Conservation (phyloP, 2,113 vertebrate species). For the Vicugna pacos region DNA sequence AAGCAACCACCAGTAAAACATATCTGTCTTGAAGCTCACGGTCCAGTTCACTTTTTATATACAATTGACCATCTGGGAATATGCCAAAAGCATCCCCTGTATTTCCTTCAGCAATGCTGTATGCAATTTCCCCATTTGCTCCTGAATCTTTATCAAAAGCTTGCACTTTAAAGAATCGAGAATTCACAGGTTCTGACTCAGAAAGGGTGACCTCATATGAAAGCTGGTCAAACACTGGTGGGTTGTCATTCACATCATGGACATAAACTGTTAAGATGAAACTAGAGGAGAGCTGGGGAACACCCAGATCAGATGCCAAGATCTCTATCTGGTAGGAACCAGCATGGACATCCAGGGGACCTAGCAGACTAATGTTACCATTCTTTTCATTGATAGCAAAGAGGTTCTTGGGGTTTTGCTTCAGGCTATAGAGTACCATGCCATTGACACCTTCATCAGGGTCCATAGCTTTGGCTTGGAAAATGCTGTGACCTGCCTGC, state of each 20-base stretch:
- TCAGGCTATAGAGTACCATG: slow-evolving; percentile 93
- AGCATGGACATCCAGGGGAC: slow-evolving; percentile 92
- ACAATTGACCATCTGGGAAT: slow-evolving; percentile 98
- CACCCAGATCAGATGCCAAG: slow-evolving; percentile 93
- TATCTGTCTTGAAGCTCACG: slow-evolving; percentile 96
- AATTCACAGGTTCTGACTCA: slow-evolving; percentile 97
- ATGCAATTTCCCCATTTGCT: slow-evolving; percentile 96
- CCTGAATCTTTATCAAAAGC: slow-evolving; percentile 97
- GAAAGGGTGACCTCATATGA: slow-evolving; percentile 96
- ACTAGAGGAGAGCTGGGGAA: slow-evolving; percentile 92
- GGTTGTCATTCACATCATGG: slow-evolving; percentile 97
- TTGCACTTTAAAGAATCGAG: slow-evolving; percentile 96
- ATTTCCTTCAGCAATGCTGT: slow-evolving; percentile 95
- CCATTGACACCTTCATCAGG: slow-evolving; percentile 96
- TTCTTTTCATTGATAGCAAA: slow-evolving; percentile 93
- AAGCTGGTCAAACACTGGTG: slow-evolving; percentile 96
- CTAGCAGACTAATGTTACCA: slow-evolving; percentile 92
- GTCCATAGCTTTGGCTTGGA: slow-evolving; percentile 95
- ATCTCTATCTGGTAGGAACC: slow-evolving; percentile 96
- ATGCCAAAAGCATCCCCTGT: slow-evolving; percentile 95
- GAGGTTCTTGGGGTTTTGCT: slow-evolving; percentile 93
- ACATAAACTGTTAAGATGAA: slow-evolving; percentile 95
- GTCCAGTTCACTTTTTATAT: slow-evolving; percentile 97
- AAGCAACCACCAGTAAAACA: slow-evolving; percentile 92
- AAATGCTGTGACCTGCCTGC: slow-evolving; percentile 95